These are phyloP conservation scores for Meiosimyza decipiens DNA, from an alignment of 2,888 invertebrate genomes.

Conservation along the genomic window DNA sequence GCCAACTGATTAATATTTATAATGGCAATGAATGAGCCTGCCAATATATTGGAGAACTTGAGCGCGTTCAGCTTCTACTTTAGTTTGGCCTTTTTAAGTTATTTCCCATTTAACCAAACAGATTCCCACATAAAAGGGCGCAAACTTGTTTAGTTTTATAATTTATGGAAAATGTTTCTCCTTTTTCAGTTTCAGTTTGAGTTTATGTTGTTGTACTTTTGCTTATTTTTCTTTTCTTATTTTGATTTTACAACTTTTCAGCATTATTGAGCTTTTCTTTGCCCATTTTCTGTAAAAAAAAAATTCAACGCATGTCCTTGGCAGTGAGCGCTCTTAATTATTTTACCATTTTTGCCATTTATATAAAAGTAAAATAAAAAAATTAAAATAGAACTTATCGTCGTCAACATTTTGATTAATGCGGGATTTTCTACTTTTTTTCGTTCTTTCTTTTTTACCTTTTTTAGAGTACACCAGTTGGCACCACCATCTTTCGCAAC, in stretches of 20 bases:
- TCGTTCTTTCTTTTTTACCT: not conserved
- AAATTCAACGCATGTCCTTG: conserved; percentile 9
- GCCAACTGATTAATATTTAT: conserved; percentile 48
- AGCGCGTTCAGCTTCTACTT: not conserved
- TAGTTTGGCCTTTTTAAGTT: not conserved
- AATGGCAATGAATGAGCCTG: conserved; percentile 38
- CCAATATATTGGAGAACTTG: not conserved
- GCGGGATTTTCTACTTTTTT: conserved; percentile 5
- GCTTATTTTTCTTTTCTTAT: not conserved
- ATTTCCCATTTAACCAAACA: conserved; percentile 1
- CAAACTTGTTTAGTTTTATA: conserved; percentile 23
- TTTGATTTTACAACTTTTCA: not conserved
- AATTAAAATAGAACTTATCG: not conserved
- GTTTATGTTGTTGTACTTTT: not conserved
- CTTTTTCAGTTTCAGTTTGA: conserved; percentile 3
- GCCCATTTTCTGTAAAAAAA: conserved; percentile 11
- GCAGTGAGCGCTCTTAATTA: conserved; percentile 11
- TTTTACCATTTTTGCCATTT: conserved; percentile 31
- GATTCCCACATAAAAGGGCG: conserved; percentile 15
- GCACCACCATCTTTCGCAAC: conserved; percentile 85
- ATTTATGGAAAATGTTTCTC: conserved; percentile 32
- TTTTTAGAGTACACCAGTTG: conserved; percentile 85
- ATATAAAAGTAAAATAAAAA: not conserved
- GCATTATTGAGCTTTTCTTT: not conserved
- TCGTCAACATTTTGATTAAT: conserved; percentile 24